Conservation (phyloP, 92 coral and sea anemone genomes). For the Zoanthus sansibaricus region DNA sequence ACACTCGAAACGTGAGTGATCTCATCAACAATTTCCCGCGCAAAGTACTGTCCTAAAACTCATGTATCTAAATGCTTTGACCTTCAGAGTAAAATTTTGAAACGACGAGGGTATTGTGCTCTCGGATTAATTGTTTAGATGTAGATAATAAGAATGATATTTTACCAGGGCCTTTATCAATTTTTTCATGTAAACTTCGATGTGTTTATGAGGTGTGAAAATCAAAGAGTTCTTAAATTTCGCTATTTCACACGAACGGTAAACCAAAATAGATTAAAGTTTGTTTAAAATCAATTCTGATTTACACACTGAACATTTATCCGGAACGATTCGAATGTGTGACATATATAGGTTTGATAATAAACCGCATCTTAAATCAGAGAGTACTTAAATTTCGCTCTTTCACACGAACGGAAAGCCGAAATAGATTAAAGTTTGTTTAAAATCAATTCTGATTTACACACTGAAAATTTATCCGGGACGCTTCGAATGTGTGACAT, state of each 20-base stretch:
- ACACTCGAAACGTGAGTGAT: not conserved
- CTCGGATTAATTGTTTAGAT: not conserved
- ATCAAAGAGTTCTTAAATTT: slow-evolving; percentile 16
- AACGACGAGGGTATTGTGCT: not conserved
- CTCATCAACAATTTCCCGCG: not conserved
- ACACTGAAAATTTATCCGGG: too few species aligned
- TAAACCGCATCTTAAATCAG: not conserved
- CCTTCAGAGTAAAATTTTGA: not conserved
- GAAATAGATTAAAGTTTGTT: not conserved
- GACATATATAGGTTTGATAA: too few species aligned
- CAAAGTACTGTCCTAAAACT: not conserved
- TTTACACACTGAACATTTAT: too few species aligned
- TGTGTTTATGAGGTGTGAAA: slow-evolving; percentile 51
- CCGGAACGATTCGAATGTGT: too few species aligned
- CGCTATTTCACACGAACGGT: slow-evolving; percentile 2
- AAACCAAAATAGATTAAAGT: not conserved
- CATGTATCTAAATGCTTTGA: not conserved
- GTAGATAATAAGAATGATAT: not conserved
- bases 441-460: not conserved
- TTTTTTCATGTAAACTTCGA: slow-evolving; percentile 35
- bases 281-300: not conserved
- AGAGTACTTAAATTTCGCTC: slow-evolving; percentile 2
- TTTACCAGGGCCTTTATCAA: not conserved
- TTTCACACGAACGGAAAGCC: not conserved
- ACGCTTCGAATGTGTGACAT: too few species aligned